Conservation (phyloP, 2,113 vertebrate genomes). For the Rynchops niger region DNA sequence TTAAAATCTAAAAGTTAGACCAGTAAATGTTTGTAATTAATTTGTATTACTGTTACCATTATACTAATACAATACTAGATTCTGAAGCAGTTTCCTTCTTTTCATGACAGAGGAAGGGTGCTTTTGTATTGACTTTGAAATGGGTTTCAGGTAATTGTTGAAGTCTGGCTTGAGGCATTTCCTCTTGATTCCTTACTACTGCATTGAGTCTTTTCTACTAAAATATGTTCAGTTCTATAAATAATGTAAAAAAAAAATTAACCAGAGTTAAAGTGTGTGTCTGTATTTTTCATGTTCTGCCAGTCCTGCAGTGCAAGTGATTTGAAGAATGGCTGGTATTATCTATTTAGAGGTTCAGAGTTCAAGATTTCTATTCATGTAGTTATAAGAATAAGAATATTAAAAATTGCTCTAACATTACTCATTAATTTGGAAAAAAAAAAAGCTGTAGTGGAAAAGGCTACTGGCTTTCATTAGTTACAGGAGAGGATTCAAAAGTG, state of each 20-base stretch:
- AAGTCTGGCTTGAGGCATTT: neutral
- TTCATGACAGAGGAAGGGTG: neutral
- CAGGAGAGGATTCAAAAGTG: neutral
- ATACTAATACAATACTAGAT: neutral
- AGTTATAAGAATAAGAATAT: neutral
- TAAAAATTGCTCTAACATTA: neutral
- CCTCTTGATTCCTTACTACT: neutral
- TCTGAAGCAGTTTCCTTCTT: neutral
- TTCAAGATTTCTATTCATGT: neutral
- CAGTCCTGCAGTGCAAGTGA: neutral
- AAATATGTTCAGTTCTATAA: neutral
- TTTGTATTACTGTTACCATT: neutral
- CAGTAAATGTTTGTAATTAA: neutral
- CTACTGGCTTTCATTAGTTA: neutral
- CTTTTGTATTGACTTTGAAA: neutral
- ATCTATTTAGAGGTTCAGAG: neutral
- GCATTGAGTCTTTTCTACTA: neutral
- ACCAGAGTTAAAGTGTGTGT: neutral
- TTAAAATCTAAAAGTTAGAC: neutral
- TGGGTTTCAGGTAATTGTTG: neutral
- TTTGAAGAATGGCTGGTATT: neutral
- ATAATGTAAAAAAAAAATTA: neutral
- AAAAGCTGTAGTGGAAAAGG: neutral
- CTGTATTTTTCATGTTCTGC: neutral
- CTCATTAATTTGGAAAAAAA: neutral